Percentiles rank a stretch among this genome's conserved stretches.
phyloP scores from a whole-genome alignment of 2,888 invertebrate genomes.

The Elysia crispata region DNA sequence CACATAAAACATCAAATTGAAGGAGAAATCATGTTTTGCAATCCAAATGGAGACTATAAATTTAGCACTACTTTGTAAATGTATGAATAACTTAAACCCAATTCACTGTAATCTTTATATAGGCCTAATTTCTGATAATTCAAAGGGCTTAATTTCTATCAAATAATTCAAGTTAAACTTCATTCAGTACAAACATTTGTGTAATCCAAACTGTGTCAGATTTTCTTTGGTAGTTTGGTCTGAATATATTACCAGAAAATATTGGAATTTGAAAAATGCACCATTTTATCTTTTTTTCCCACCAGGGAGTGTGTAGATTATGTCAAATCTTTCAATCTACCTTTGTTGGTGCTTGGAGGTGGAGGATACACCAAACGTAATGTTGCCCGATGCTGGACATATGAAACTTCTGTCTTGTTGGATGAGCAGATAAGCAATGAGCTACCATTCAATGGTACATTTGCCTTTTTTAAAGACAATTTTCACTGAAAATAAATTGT shows the following conservation, averaged over 20 bases:
- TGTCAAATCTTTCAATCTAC: slow-evolving; percentile 93
- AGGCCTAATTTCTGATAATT: no score
- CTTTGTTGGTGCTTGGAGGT: slow-evolving; percentile 91
- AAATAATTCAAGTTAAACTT: no score
- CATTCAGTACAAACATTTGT: no score
- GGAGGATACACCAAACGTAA: slow-evolving; percentile 95
- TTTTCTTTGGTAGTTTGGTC: background rate
- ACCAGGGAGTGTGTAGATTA: slow-evolving; percentile 94
- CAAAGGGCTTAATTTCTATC: no score
- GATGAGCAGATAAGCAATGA: slow-evolving; percentile 96
- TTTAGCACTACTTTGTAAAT: background rate
- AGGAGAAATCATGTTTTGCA: background rate
- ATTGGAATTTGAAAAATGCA: background rate
- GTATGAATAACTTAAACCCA: no score
- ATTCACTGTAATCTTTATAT: no score
- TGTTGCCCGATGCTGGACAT: slow-evolving; percentile 99
- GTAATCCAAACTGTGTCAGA: background rate
- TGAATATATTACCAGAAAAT: background rate
- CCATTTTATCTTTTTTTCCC: slow-evolving; percentile 20
- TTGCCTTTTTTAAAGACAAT: no score
- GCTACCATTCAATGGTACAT: slow-evolving; percentile 44
- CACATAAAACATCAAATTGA: no score
- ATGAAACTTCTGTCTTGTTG: slow-evolving; percentile 95
- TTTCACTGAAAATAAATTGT: no score
- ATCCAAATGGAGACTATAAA: background rate